These are phyloP conservation scores for Caenorhabditis tropicalis DNA, from an alignment of 1,140 invertebrate genomes.

Conservation along the genomic window DNA sequence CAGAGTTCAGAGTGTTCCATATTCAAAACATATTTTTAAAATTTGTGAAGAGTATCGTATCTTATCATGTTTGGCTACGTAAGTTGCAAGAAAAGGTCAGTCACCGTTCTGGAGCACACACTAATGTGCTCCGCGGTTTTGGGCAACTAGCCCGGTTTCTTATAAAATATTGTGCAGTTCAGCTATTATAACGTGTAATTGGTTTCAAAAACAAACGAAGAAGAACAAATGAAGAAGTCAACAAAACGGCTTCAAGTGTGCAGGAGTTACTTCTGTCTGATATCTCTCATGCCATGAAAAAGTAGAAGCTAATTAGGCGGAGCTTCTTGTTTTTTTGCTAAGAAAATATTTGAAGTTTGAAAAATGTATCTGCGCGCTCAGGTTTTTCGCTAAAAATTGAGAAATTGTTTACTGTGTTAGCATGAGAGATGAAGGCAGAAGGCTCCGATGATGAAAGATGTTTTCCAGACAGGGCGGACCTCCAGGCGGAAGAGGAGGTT, in stretches of 20 bases:
- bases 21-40: conserved; percentile 25
- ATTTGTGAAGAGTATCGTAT: not conserved
- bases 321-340: too few relatives aligned
- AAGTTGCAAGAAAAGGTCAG: conserved; percentile 32
- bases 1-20: conserved; percentile 39
- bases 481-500: conserved; percentile 53
- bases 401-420: not conserved
- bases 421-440: conserved; percentile 29
- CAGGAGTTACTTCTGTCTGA: conserved; percentile 33
- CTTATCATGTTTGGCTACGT: not conserved
- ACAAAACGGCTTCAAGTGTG: conserved; percentile 24
- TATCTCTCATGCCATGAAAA: conserved; percentile 15
- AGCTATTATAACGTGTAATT: conserved; percentile 25
- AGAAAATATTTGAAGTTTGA: not conserved
- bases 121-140: not conserved
- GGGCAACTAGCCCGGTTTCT: not conserved
- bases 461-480: conserved; percentile 53
- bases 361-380: not conserved
- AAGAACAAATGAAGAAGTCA: conserved; percentile 33
- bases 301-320: not conserved
- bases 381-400: not conserved
- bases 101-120: not conserved
- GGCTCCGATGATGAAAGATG: conserved; percentile 35
- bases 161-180: conserved; percentile 36
- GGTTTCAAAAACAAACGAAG: conserved; percentile 20